Conservation (phyloP, 2,888 invertebrate genomes). For the Scaptomyza reducta region DNA sequence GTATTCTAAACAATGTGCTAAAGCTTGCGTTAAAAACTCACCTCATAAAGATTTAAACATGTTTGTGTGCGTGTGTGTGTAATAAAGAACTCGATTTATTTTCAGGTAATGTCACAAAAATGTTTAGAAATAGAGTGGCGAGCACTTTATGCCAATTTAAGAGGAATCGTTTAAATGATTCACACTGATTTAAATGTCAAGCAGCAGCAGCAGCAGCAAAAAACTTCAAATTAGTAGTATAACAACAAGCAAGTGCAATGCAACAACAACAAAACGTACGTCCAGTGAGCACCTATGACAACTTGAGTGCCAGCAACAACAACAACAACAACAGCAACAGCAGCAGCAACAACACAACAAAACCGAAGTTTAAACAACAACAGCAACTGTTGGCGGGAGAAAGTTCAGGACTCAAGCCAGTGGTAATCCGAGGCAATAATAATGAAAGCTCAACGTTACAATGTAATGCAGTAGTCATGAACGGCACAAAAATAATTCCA, state of each 20-base stretch:
- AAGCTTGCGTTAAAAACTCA: slow-evolving; percentile 11
- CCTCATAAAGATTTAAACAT: slow-evolving; percentile 3
- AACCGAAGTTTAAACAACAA: slow-evolving; percentile 57
- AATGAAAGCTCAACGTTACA: slow-evolving; percentile 13
- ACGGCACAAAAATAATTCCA: slow-evolving; percentile 6
- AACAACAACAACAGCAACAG: slow-evolving; percentile 47
- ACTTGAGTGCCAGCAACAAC: slow-evolving; percentile 68
- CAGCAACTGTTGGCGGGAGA: slow-evolving; percentile 16
- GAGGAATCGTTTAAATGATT: slow-evolving; percentile 2
- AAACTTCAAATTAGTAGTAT: not conserved
- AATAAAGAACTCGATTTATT: not conserved
- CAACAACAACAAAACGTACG: slow-evolving; percentile 73
- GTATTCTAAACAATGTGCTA: not conserved
- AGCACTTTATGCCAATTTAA: slow-evolving; percentile 10
- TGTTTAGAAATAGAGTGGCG: slow-evolving; percentile 2
- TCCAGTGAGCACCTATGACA: slow-evolving; percentile 84
- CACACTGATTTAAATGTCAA: slow-evolving; percentile 3
- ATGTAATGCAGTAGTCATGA: slow-evolving; percentile 3
- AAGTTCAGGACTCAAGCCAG: slow-evolving; percentile 16
- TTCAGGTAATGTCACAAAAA: slow-evolving; percentile 31
- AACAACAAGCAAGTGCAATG: slow-evolving; percentile 47
- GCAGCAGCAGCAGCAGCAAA: not conserved
- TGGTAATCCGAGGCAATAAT: slow-evolving; percentile 12
- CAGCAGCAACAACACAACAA: slow-evolving; percentile 44
- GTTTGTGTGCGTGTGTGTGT: not conserved